A percentile compares a stretch with the other conserved stretches of the same genome.
phyloP scores from a whole-genome alignment of 1,140 invertebrate species.

The Agrilus planipennis region DNA sequence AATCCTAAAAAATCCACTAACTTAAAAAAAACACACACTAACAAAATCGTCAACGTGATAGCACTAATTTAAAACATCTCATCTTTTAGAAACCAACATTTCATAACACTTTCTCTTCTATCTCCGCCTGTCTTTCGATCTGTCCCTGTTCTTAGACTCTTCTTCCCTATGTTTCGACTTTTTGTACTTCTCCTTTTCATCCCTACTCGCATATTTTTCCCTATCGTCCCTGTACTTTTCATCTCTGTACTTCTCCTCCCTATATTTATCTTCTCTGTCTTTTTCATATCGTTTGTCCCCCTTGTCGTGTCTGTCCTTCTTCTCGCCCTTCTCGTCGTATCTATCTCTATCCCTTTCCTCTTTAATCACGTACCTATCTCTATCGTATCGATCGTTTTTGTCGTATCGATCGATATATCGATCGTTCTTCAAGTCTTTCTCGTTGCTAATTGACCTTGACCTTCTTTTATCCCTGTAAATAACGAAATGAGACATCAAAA shows the following conservation, averaged over 20 bases:
- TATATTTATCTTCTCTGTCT: slow-evolving; percentile 18
- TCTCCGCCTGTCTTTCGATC: slow-evolving; percentile 36
- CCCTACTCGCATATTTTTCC: slow-evolving; percentile 11
- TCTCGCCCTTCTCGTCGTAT: slow-evolving; percentile 17
- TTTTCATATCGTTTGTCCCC: slow-evolving; percentile 20
- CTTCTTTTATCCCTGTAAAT: slow-evolving; percentile 20
- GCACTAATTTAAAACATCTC: neutral
- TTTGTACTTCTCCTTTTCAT: slow-evolving; percentile 8
- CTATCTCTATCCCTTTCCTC: slow-evolving; percentile 14
- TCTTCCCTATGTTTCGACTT: slow-evolving; percentile 29
- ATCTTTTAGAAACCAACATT: too few species aligned
- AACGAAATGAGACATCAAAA: too few species aligned
- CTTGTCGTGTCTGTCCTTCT: slow-evolving; percentile 18
- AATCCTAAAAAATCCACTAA: too few species aligned
- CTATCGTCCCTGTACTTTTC: slow-evolving; percentile 20
- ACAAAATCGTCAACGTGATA: too few species aligned
- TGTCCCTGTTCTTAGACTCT: slow-evolving; percentile 23
- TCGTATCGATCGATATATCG: slow-evolving; percentile 30
- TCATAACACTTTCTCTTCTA: slow-evolving; percentile 10
- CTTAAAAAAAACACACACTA: too few species aligned
- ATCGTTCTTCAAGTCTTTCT: slow-evolving; percentile 27
- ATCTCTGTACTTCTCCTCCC: slow-evolving; percentile 13
- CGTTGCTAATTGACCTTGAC: slow-evolving; percentile 24
- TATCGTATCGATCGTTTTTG: slow-evolving; percentile 20
- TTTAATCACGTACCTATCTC: slow-evolving; percentile 7